Evolutionary conservation across 1,140 invertebrate genomes (phyloP).

Genomic region (Tribolium madens): DNA sequence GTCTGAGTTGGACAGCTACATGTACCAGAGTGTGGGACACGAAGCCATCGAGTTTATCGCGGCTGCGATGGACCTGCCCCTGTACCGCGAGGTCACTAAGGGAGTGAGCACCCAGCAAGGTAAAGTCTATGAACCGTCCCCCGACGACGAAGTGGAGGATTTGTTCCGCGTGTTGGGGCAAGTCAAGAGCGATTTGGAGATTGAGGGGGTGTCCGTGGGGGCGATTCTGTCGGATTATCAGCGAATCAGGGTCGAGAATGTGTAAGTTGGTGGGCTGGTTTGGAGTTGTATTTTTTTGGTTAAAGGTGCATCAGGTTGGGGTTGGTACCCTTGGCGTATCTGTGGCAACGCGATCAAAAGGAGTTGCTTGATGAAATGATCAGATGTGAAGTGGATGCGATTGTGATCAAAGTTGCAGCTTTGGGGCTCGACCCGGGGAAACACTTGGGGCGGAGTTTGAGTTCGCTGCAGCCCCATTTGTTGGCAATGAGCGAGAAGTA

Average conservation of each 20-base stretch:
- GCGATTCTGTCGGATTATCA: slow-evolving; percentile 99
- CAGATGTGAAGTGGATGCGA: slow-evolving; percentile 89
- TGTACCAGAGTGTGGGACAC: slow-evolving; percentile 99
- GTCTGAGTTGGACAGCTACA: slow-evolving; percentile 98
- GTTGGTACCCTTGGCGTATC: slow-evolving; percentile 89
- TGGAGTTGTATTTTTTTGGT: slow-evolving; percentile 36
- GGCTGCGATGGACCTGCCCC: slow-evolving; percentile 92
- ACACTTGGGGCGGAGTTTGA: slow-evolving; percentile 90
- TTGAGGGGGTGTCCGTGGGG: slow-evolving; percentile 95
- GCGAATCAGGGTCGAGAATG: slow-evolving; percentile 96
- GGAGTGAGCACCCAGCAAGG: slow-evolving; percentile 65
- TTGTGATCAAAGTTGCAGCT: slow-evolving; percentile 96
- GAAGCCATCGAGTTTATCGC: slow-evolving; percentile 93
- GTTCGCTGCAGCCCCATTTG: slow-evolving; percentile 87
- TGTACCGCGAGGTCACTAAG: slow-evolving; percentile 84
- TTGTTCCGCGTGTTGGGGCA: slow-evolving; percentile 86
- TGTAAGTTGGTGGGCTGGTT: slow-evolving; percentile 76
- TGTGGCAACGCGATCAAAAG: slow-evolving; percentile 95
- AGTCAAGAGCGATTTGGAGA: slow-evolving; percentile 85
- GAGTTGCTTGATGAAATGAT: slow-evolving; percentile 98
- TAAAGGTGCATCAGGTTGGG: slow-evolving; percentile 89
- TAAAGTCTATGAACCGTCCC: slow-evolving; percentile 86
- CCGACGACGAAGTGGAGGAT: slow-evolving; percentile 99
- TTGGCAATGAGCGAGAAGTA: slow-evolving; percentile 93
- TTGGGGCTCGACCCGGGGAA: slow-evolving; percentile 87